phyloP scores from a whole-genome alignment of 2,797 vertebrate genomes.

The Limnodromus scolopaceus region DNA sequence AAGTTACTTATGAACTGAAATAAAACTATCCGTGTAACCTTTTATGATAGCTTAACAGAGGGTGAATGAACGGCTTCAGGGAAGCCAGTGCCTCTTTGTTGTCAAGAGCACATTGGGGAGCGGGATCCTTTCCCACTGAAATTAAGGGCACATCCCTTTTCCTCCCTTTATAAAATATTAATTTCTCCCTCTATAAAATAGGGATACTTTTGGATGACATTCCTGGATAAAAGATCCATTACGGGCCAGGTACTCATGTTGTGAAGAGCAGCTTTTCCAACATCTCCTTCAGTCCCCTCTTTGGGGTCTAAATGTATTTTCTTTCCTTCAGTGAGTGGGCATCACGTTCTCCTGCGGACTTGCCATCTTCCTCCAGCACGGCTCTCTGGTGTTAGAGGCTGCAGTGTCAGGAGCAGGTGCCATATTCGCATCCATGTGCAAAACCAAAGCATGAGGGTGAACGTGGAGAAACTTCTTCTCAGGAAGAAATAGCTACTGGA shows the following conservation, averaged over 20 bases:
- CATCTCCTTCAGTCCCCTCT: neutral
- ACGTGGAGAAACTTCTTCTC: neutral
- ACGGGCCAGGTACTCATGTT: neutral
- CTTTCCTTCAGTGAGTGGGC: neutral
- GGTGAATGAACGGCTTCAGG: neutral
- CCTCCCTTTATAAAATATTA: neutral
- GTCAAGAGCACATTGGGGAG: neutral
- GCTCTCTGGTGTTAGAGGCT: neutral
- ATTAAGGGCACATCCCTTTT: neutral
- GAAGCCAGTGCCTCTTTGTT: neutral
- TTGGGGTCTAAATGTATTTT: neutral
- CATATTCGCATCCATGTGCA: rapidly evolving
- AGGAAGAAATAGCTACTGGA: neutral
- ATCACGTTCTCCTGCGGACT: rapidly evolving
- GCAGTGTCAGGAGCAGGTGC: too few relatives aligned
- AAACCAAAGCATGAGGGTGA: neutral
- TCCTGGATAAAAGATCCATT: neutral
- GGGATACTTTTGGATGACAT: neutral
- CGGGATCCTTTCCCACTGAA: neutral
- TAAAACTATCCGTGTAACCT: neutral
- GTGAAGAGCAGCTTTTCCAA: neutral
- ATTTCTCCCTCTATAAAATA: neutral
- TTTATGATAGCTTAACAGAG: neutral
- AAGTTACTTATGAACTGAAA: slow-evolving; percentile 6
- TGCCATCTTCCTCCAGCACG: rapidly evolving